Evolutionary conservation across 1,140 invertebrate genomes (phyloP).

Genomic region (Armadillidium nasatum): DNA sequence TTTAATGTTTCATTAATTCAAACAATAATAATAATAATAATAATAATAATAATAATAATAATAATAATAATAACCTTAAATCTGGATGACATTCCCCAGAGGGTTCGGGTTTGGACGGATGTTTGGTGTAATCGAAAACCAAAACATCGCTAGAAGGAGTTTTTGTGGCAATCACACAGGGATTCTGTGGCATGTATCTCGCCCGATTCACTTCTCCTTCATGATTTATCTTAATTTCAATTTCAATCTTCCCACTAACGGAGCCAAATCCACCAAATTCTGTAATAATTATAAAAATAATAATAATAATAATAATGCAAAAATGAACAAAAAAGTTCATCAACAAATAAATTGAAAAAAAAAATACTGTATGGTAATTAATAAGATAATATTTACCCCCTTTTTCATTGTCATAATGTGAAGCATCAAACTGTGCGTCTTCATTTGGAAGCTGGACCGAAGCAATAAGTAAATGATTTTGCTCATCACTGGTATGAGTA

Average conservation of each 20-base stretch:
- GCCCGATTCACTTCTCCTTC: conserved; percentile 99
- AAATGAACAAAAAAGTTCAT: too few relatives aligned
- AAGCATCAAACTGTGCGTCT: conserved; percentile 76
- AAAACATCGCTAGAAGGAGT: conserved; percentile 98
- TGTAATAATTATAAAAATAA: conserved; percentile 49
- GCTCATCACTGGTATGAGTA: conserved; percentile 99
- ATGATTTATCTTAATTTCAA: conserved; percentile 99
- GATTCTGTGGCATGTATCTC: conserved; percentile 99
- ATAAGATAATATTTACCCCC: conserved; percentile 62
- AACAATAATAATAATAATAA: too few relatives aligned
- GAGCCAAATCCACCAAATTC: conserved; percentile 99
- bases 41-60: too few relatives aligned
- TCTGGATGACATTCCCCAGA: conserved; percentile 94
- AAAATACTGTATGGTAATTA: not conserved
- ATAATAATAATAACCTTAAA: too few relatives aligned
- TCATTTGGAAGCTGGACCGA: conserved; percentile 93
- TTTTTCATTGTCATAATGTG: conserved; percentile 98
- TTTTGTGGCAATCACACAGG: conserved; percentile 98
- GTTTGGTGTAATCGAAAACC: conserved; percentile 99
- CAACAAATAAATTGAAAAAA: not conserved
- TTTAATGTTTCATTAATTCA: too few relatives aligned
- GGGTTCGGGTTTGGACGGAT: conserved; percentile 96
- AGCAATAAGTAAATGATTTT: conserved; percentile 97
- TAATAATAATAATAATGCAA: too few relatives aligned
- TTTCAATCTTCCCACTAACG: conserved; percentile 98